Evolutionary conservation across 35 echinoderm and acorn worm genomes (phyloP).

Genomic region (Anneissia japonica): DNA sequence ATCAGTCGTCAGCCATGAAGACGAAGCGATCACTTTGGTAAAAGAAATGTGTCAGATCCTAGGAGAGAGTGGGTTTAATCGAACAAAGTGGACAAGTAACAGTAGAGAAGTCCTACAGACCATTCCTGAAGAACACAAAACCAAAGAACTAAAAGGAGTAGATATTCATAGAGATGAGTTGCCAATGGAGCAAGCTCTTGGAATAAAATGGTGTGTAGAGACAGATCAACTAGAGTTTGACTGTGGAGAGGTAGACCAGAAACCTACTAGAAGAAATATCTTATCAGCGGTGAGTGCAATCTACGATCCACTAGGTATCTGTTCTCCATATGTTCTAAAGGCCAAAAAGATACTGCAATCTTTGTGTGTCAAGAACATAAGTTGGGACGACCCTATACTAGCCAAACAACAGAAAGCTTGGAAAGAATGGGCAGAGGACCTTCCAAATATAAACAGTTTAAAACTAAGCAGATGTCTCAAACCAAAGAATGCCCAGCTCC

Average conservation of each 20-base stretch:
- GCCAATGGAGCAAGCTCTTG: constrained; percentile 5
- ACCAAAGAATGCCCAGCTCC: neutral
- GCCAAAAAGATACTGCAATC: neutral
- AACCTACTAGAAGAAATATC: neutral
- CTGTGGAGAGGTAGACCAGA: too few species aligned
- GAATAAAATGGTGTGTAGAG: neutral
- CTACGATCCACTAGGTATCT: neutral
- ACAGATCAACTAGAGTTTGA: neutral
- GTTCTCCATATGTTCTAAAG: neutral
- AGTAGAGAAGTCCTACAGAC: neutral
- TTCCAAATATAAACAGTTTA: neutral
- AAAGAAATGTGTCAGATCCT: neutral
- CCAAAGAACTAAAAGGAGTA: neutral
- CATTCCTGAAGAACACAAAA: neutral
- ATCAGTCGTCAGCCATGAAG: neutral
- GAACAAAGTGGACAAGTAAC: neutral
- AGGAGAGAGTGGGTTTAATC: neutral
- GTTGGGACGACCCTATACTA: neutral
- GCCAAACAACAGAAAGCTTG: neutral
- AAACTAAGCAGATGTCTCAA: neutral
- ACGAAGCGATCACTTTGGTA: neutral
- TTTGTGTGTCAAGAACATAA: neutral
- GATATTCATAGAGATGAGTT: neutral
- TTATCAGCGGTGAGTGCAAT: neutral
- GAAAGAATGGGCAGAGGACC: neutral